Evolutionary conservation across 2,797 vertebrate genomes (phyloP).

Genomic region (Gouania willdenowi): DNA sequence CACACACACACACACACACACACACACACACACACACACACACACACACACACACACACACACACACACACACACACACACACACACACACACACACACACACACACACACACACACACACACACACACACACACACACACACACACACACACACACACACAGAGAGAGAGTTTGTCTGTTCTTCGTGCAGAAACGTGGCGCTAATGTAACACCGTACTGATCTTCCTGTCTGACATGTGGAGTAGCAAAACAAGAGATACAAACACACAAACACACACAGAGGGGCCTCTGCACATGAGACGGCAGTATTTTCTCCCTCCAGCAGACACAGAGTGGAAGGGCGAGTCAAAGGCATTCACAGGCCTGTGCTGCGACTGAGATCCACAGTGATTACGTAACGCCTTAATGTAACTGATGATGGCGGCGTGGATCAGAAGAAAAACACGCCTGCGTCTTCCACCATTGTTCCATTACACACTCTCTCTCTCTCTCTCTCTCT

Average conservation of each 20-base stretch:
- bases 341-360: conserved; percentile 15
- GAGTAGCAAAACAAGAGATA: conserved; percentile 17
- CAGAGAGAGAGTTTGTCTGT: too few species aligned
- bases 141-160: too few species aligned
- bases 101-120: too few species aligned
- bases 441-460: conserved; percentile 24
- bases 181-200: too few species aligned
- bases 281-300: conserved; percentile 3
- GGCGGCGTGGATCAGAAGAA: conserved; percentile 29
- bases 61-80: too few species aligned
- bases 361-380: conserved; percentile 11
- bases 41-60: too few species aligned
- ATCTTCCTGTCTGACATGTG: background rate
- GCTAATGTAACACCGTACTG: too few species aligned
- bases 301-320: conserved; percentile 9
- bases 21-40: too few species aligned
- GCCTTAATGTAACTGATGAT: conserved; percentile 38
- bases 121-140: too few species aligned
- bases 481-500: conserved; percentile 37
- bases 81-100: too few species aligned
- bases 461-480: conserved; percentile 46
- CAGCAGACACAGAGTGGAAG: background rate
- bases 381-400: conserved; percentile 42
- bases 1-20: too few species aligned
- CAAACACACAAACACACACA: background rate